phyloP scores from a whole-genome alignment of 2,888 invertebrate genomes.

The Hypercompe scribonia region DNA sequence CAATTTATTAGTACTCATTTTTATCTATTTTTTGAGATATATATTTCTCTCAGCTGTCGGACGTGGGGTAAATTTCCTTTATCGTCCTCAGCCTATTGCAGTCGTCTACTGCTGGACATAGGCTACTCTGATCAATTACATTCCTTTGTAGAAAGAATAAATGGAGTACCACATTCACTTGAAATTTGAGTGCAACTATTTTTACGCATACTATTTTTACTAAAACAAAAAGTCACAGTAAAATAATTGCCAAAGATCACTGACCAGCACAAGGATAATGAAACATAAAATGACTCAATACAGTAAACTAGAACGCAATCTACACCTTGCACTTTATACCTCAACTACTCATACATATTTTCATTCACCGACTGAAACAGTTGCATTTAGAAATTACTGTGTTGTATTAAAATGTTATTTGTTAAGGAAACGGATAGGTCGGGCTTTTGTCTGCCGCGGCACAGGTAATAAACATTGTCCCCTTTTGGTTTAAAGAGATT shows the following conservation, averaged over 20 bases:
- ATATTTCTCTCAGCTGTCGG: no score
- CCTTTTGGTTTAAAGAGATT: slow-evolving; percentile 9
- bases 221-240: not conserved
- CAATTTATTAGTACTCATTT: no score
- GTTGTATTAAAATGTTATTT: not conserved
- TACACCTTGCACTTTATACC: slow-evolving; percentile 2
- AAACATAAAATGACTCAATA: not conserved
- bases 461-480: slow-evolving; percentile 11
- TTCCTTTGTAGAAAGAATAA: no score
- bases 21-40: no score
- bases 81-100: no score
- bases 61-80: no score
- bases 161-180: no score
- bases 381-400: not conserved
- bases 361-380: not conserved
- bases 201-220: not conserved
- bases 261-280: not conserved
- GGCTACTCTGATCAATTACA: no score
- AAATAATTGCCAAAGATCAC: not conserved
- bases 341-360: not conserved
- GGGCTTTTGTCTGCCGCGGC: not conserved
- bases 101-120: no score
- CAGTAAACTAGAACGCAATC: not conserved
- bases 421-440: not conserved
- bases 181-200: not conserved